Conservation (phyloP, 37 sponge, comb jelly and placozoan genomes). For the Amphimedon queenslandica region DNA sequence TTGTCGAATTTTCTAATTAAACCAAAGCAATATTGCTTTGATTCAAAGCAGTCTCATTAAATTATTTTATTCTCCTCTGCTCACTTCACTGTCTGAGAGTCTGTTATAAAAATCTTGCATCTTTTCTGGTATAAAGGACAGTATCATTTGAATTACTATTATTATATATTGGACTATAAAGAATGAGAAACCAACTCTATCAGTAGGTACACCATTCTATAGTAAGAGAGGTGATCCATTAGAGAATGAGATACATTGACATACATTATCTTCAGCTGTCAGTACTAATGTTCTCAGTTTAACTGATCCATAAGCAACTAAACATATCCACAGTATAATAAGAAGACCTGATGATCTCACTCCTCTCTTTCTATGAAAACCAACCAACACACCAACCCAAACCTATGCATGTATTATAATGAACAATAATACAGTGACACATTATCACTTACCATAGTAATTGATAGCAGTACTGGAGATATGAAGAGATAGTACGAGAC, state of each 20-base stretch:
- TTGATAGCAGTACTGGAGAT: conserved; percentile 17
- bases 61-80: too few species aligned
- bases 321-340: conserved; percentile 47
- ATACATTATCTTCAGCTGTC: conserved; percentile 8
- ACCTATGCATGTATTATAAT: conserved; percentile 7
- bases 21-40: too few species aligned
- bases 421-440: not conserved
- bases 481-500: conserved; percentile 20
- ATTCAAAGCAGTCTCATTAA: too few species aligned
- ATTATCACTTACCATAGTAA: conserved; percentile 36
- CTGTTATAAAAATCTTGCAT: too few species aligned
- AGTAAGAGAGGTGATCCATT: not conserved
- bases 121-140: not conserved
- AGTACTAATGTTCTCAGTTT: conserved; percentile 41
- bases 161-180: not conserved
- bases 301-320: conserved; percentile 34
- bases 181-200: not conserved
- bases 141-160: not conserved
- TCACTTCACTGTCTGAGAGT: too few species aligned
- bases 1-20: too few species aligned
- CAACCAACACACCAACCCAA: conserved; percentile 15
- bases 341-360: conserved; percentile 49
- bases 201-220: not conserved
- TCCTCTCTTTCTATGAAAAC: conserved; percentile 30
- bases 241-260: not conserved